Conservation (phyloP, 2,888 invertebrate species). For the Thecocarcelia acutangulata region DNA sequence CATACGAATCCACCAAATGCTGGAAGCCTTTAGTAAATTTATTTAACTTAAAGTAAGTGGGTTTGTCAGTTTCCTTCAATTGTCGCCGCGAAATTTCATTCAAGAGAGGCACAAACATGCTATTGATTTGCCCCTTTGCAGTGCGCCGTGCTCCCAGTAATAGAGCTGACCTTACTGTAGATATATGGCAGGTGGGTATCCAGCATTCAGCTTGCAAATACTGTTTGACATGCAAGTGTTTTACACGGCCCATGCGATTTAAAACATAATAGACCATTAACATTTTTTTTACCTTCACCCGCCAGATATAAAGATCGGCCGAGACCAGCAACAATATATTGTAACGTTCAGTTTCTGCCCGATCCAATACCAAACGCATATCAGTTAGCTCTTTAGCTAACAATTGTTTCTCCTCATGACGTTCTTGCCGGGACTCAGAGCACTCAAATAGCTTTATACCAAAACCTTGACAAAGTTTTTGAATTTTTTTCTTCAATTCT, state of each 20-base stretch:
- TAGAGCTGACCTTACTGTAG: slow-evolving; percentile 88
- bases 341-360: slow-evolving; percentile 89
- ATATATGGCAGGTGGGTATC: slow-evolving; percentile 88
- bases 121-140: slow-evolving; percentile 85
- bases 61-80: slow-evolving; percentile 82
- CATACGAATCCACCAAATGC: slow-evolving; percentile 93
- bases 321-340: slow-evolving; percentile 83
- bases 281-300: slow-evolving; percentile 89
- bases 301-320: slow-evolving; percentile 84
- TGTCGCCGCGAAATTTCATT: slow-evolving; percentile 83
- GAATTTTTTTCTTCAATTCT: slow-evolving; percentile 88
- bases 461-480: slow-evolving; percentile 92
- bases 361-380: slow-evolving; percentile 86
- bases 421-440: slow-evolving; percentile 87
- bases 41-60: slow-evolving; percentile 95
- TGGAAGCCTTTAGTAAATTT: slow-evolving; percentile 93
- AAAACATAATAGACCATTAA: slow-evolving; percentile 94
- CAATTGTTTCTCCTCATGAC: slow-evolving; percentile 88
- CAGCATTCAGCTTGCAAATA: slow-evolving; percentile 94
- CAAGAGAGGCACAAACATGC: slow-evolving; percentile 89
- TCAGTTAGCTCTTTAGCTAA: slow-evolving; percentile 89
- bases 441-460: slow-evolving; percentile 92
- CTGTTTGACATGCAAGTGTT: slow-evolving; percentile 85
- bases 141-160: slow-evolving; percentile 89
- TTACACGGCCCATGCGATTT: slow-evolving; percentile 93